phyloP scores from a whole-genome alignment of 1,140 invertebrate genomes.

The Uloborus diversus region DNA sequence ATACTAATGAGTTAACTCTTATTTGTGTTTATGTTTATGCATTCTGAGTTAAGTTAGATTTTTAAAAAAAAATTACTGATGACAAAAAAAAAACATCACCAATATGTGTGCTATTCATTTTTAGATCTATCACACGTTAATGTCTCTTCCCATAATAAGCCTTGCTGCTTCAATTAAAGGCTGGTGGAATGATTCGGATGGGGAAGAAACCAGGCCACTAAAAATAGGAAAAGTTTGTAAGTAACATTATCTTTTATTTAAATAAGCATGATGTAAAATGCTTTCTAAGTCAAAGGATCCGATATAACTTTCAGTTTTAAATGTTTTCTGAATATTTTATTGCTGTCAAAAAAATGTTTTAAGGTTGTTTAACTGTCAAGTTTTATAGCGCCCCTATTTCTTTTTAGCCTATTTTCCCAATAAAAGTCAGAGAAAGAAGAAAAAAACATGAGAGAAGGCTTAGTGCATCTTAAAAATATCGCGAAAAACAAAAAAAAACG shows the following conservation, averaged over 20 bases:
- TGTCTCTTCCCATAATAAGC: slow-evolving; percentile 63
- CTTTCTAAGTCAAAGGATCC: slow-evolving; percentile 12
- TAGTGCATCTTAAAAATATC: too few relatives aligned
- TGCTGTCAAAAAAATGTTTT: background rate
- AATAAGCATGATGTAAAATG: background rate
- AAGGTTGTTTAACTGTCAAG: too few relatives aligned
- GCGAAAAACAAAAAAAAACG: too few relatives aligned
- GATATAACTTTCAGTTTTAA: too few relatives aligned
- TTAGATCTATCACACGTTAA: slow-evolving; percentile 59
- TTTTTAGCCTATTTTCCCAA: too few relatives aligned
- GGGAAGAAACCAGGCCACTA: slow-evolving; percentile 59
- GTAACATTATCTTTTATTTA: background rate
- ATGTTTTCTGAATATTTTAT: background rate
- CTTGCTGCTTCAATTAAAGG: slow-evolving; percentile 68
- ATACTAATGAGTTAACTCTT: too few relatives aligned
- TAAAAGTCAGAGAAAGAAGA: too few relatives aligned
- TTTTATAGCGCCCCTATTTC: background rate
- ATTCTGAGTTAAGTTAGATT: too few relatives aligned
- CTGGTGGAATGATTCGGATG: slow-evolving; percentile 62
- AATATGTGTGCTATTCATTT: background rate
- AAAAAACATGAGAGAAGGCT: too few relatives aligned
- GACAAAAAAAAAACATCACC: too few relatives aligned
- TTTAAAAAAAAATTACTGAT: too few relatives aligned
- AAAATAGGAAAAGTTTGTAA: slow-evolving; percentile 4
- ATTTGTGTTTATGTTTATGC: too few relatives aligned